These are phyloP conservation scores for Dolichomitus sp. DNA, from an alignment of 2,888 invertebrate genomes.

Conservation along the genomic window DNA sequence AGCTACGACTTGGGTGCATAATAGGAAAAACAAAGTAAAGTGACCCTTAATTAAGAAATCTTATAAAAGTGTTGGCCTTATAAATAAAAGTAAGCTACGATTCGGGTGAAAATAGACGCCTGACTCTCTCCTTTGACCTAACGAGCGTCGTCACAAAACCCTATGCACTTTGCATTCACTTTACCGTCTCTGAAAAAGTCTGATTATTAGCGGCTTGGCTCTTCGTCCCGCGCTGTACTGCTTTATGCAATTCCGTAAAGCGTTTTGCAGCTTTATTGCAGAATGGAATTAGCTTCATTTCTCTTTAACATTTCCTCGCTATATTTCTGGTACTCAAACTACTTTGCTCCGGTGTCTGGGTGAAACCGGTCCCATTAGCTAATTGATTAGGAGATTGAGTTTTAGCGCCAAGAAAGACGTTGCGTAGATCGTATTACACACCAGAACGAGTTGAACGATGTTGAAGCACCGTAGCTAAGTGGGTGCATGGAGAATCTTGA, in stretches of 20 bases:
- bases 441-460: conserved; percentile 11
- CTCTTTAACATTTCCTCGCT: conserved; percentile 33
- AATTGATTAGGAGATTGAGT: conserved; percentile 53
- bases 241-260: conserved; percentile 37
- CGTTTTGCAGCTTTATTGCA: conserved; percentile 38
- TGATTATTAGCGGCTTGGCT: conserved; percentile 22
- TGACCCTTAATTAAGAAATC: neutral
- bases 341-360: conserved; percentile 10
- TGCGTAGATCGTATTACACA: conserved; percentile 11
- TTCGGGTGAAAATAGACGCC: neutral
- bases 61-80: neutral
- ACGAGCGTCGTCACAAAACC: conserved; percentile 10
- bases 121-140: neutral
- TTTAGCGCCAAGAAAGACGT: neutral
- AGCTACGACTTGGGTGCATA: too few relatives aligned
- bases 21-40: neutral
- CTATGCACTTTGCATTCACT: conserved; percentile 39
- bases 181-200: neutral
- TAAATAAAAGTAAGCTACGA: neutral
- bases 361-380: conserved; percentile 53
- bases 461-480: conserved; percentile 34
- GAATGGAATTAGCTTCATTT: conserved; percentile 33
- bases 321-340: neutral
- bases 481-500: conserved; percentile 44
- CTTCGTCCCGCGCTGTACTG: neutral